These are phyloP conservation scores for Epizoanthus stellaris DNA, from an alignment of 92 coral and sea anemone genomes.

Conservation along the genomic window DNA sequence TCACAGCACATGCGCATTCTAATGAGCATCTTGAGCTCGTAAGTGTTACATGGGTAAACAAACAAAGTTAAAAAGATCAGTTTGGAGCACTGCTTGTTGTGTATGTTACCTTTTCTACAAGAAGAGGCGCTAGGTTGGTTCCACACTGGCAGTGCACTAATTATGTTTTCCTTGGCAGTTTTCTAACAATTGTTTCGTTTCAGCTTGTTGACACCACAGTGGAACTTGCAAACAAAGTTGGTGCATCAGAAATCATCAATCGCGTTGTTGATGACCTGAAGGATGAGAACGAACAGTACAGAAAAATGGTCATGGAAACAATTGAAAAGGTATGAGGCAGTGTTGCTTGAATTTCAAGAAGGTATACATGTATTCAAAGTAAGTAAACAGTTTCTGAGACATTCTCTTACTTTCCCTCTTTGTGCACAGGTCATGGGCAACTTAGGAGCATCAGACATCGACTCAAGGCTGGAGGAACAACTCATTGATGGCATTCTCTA, in stretches of 20 bases:
- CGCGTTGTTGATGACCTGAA: slow-evolving; percentile 97
- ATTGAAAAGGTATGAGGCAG: slow-evolving; percentile 89
- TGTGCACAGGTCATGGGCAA: slow-evolving; percentile 92
- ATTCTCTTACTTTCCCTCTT: background rate
- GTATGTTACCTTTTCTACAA: too few species aligned
- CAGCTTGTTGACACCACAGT: slow-evolving; percentile 98
- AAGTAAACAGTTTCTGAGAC: background rate
- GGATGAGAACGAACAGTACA: slow-evolving; percentile 99
- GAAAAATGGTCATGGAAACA: slow-evolving; percentile 99
- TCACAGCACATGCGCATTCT: too few species aligned
- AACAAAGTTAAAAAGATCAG: too few species aligned
- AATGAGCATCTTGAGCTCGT: too few species aligned
- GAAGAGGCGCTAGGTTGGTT: too few species aligned
- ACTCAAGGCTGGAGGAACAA: slow-evolving; percentile 97
- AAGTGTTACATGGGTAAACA: too few species aligned
- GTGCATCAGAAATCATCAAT: slow-evolving; percentile 95
- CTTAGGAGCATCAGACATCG: slow-evolving; percentile 97
- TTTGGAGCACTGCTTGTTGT: background rate
- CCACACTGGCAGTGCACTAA: too few species aligned
- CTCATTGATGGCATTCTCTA: slow-evolving; percentile 98
- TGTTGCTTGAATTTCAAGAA: background rate
- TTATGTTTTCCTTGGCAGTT: too few species aligned
- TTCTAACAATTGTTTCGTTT: background rate
- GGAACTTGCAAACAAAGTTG: slow-evolving; percentile 97
- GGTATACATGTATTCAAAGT: background rate